Percentiles rank a stretch among this genome's conserved stretches.
phyloP scores from a whole-genome alignment of 2,113 vertebrate genomes.

The Tragelaphus scriptus region DNA sequence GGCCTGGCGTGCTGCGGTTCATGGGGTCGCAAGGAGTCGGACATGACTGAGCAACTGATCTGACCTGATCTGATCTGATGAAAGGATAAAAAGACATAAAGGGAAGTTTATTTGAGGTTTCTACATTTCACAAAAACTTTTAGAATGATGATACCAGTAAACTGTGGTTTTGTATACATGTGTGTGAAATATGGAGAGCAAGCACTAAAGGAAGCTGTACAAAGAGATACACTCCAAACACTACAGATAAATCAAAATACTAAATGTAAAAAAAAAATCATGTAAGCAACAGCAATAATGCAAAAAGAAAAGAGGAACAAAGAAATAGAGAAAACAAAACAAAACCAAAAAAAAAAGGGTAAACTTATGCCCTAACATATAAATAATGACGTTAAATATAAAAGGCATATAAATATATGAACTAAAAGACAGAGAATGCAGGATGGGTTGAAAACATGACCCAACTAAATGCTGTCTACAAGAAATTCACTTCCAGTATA shows the following conservation, averaged over 20 bases:
- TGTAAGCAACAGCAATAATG: neutral
- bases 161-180: neutral
- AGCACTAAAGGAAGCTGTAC: neutral
- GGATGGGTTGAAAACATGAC: neutral
- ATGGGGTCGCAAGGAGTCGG: too few relatives aligned
- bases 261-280: neutral
- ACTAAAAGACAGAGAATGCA: neutral
- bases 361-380: neutral
- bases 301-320: neutral
- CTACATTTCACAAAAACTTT: neutral
- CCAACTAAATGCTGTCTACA: neutral
- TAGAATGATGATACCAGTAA: neutral
- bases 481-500: neutral
- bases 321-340: neutral
- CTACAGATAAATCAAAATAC: neutral
- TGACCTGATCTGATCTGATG: too few relatives aligned
- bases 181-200: neutral
- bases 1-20: too few relatives aligned
- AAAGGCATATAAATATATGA: neutral
- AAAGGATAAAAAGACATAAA: neutral
- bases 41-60: too few relatives aligned
- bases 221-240: neutral
- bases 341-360: neutral
- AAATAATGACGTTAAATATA: neutral
- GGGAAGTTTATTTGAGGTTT: neutral